A percentile compares a stretch with the other conserved stretches of the same genome.
These are phyloP conservation scores for Sinocyclocheilus rhinocerous DNA, from an alignment of 2,113 vertebrate species.

Conservation along the genomic window DNA sequence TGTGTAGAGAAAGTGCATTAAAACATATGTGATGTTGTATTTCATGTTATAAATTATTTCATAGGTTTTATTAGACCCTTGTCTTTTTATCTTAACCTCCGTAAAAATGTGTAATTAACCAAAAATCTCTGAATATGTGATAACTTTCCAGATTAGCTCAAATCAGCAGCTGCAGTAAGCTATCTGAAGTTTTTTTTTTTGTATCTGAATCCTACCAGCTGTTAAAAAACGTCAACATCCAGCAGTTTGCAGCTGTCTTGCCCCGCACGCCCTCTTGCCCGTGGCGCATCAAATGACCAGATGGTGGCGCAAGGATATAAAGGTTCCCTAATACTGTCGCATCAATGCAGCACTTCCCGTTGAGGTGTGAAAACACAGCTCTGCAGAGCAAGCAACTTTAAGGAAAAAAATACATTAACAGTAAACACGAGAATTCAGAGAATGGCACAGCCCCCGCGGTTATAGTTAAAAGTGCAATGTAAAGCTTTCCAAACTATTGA, in stretches of 20 bases:
- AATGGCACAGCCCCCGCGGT: neutral
- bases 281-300: conserved; percentile 40
- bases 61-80: neutral
- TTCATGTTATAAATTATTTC: neutral
- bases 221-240: neutral
- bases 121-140: no score
- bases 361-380: conserved; percentile 57
- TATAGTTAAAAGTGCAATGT: conserved; percentile 53
- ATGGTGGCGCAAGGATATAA: conserved; percentile 60
- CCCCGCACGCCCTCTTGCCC: neutral
- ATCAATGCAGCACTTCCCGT: conserved; percentile 69
- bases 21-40: neutral
- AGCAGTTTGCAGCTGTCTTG: neutral
- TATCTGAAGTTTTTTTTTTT: neutral
- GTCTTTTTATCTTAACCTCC: neutral
- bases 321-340: conserved; percentile 64
- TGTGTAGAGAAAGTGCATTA: neutral
- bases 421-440: conserved; percentile 20
- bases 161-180: neutral
- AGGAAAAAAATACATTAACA: conserved; percentile 59
- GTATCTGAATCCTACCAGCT: neutral
- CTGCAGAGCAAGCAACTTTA: conserved; percentile 58
- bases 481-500: neutral
- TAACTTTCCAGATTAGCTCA: neutral
- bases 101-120: neutral